Percentiles rank a stretch among this genome's conserved stretches.
These are phyloP conservation scores for Arrhopalites spinosus DNA, from an alignment of 2,888 invertebrate species.

Conservation along the genomic window DNA sequence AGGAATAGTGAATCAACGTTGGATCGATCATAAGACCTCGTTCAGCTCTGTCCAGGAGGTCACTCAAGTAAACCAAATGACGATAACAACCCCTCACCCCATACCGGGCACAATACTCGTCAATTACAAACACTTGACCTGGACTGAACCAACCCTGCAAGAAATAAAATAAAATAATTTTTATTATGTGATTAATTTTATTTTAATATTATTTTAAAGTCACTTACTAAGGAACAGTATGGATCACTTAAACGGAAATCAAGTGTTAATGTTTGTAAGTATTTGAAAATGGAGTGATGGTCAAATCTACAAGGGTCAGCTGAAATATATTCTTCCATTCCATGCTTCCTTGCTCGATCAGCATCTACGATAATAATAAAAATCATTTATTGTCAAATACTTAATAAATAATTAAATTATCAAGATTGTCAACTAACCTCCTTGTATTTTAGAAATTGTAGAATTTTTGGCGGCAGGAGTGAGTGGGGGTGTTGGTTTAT, in stretches of 20 bases:
- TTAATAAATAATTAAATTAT: neutral
- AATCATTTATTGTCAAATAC: neutral
- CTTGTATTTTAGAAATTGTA: slow-evolving; percentile 85
- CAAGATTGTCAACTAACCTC: slow-evolving; percentile 65
- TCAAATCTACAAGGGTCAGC: slow-evolving; percentile 98
- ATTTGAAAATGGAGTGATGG: slow-evolving; percentile 89
- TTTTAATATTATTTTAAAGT: no score
- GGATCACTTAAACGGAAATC: slow-evolving; percentile 96
- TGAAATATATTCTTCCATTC: slow-evolving; percentile 98
- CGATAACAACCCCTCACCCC: slow-evolving; percentile 96
- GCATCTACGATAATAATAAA: slow-evolving; percentile 68
- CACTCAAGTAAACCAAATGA: slow-evolving; percentile 93
- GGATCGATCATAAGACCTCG: slow-evolving; percentile 96
- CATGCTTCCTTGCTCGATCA: slow-evolving; percentile 95
- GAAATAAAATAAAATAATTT: slow-evolving; percentile 29
- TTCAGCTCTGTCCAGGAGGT: slow-evolving; percentile 92
- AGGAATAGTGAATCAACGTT: slow-evolving; percentile 97
- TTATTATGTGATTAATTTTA: no score
- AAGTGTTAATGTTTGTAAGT: slow-evolving; percentile 87
- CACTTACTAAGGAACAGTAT: slow-evolving; percentile 91
- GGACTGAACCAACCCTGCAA: slow-evolving; percentile 98
- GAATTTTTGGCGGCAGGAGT: slow-evolving; percentile 82
- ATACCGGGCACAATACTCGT: slow-evolving; percentile 96
- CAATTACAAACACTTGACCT: slow-evolving; percentile 96
- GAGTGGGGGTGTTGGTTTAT: slow-evolving; percentile 95